Evolutionary conservation across 2,797 vertebrate genomes (phyloP).

Genomic region (Pantherophis vulpinus): DNA sequence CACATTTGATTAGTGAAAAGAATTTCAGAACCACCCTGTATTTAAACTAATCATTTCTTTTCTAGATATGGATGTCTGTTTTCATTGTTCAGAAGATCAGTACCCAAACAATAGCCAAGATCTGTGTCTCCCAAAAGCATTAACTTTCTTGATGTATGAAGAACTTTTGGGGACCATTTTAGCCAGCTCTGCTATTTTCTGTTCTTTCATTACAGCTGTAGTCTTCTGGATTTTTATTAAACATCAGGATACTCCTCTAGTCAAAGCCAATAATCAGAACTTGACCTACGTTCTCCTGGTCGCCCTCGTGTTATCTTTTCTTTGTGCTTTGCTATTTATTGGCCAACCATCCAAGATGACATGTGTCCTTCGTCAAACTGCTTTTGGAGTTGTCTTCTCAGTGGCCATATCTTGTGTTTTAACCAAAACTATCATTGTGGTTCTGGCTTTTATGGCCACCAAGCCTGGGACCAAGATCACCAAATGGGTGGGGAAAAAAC

Average conservation of each 20-base stretch:
- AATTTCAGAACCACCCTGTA: background rate
- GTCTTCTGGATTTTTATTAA: background rate
- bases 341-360: background rate
- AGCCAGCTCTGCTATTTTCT: background rate
- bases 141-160: background rate
- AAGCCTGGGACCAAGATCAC: background rate
- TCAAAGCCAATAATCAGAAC: background rate
- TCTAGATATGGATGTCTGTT: background rate
- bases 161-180: background rate
- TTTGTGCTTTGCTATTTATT: background rate
- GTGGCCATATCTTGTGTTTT: background rate
- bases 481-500: background rate
- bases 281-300: background rate
- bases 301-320: background rate
- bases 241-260: background rate
- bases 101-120: background rate
- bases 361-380: background rate
- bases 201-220: background rate
- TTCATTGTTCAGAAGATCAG: background rate
- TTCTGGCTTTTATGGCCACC: background rate
- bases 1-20: background rate
- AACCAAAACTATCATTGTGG: background rate
- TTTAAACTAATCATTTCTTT: background rate
- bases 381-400: background rate
- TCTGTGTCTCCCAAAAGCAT: background rate